Evolutionary conservation across 2,888 invertebrate species (phyloP).

Genomic region (Cantharis lateralis): DNA sequence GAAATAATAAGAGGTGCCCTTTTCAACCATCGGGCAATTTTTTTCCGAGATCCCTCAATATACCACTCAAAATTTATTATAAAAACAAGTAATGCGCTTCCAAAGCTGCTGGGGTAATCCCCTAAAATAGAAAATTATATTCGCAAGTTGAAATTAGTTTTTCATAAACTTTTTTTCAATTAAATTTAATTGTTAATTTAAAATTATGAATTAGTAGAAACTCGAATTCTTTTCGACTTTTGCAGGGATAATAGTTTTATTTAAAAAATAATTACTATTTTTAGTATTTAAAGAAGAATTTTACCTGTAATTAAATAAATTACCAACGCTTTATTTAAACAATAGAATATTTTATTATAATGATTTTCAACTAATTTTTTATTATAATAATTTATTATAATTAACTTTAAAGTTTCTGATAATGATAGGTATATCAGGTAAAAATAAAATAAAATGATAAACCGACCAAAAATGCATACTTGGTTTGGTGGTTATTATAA

Average conservation of each 20-base stretch:
- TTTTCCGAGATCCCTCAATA: too few relatives aligned
- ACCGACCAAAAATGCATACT: background rate
- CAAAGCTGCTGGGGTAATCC: background rate
- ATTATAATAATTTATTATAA: too few relatives aligned
- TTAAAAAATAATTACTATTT: background rate
- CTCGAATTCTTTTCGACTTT: background rate
- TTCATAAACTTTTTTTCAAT: too few relatives aligned
- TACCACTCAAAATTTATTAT: too few relatives aligned
- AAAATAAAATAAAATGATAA: background rate
- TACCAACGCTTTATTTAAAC: background rate
- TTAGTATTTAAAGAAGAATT: background rate
- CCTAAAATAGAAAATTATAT: background rate
- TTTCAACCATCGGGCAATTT: too few relatives aligned
- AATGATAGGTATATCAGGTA: too few relatives aligned
- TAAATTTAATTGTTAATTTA: too few relatives aligned
- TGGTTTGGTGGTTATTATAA: background rate
- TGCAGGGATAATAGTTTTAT: background rate
- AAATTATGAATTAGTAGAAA: background rate
- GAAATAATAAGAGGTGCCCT: too few relatives aligned
- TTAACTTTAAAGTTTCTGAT: background rate
- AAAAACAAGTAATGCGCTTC: too few relatives aligned
- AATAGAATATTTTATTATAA: background rate
- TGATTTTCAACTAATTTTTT: background rate
- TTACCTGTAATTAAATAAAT: background rate
- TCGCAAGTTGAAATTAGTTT: background rate